A percentile compares a stretch with the other conserved stretches of the same genome.
Evolutionary conservation across 2,888 invertebrate genomes (phyloP).

Genomic region (Thysanoteuthis rhombus): DNA sequence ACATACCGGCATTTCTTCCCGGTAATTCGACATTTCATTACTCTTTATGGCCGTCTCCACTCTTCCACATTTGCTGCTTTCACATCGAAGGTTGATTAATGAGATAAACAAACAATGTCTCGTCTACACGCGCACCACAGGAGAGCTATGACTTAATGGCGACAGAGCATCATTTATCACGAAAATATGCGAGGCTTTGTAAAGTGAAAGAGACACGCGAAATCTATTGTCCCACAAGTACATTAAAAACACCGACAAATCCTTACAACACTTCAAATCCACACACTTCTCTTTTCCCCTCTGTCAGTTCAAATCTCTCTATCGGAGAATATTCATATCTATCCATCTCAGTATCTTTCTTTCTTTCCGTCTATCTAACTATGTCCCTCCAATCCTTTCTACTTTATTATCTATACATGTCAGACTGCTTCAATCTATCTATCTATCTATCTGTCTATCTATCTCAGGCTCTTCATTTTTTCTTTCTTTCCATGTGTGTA

Average conservation of each 20-base stretch:
- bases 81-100: slow-evolving; percentile 12
- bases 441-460: too few relatives aligned
- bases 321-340: too few relatives aligned
- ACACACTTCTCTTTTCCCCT: too few relatives aligned
- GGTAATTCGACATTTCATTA: too few relatives aligned
- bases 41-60: too few relatives aligned
- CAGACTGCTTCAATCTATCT: too few relatives aligned
- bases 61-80: background rate
- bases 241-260: background rate
- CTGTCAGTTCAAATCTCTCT: too few relatives aligned
- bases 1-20: too few relatives aligned
- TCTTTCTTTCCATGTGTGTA: too few relatives aligned
- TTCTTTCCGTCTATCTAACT: background rate
- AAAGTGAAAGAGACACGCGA: background rate
- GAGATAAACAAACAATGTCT: background rate
- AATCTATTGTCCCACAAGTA: background rate
- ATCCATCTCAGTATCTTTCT: background rate
- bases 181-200: background rate
- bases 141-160: background rate
- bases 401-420: too few relatives aligned
- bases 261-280: background rate
- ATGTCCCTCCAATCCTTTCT: too few relatives aligned
- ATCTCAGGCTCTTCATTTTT: too few relatives aligned
- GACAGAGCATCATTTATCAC: background rate
- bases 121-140: background rate